Percentiles rank a stretch among this genome's conserved stretches.
Conservation (phyloP, 2,113 vertebrate genomes). For the Amblyornis subalaris region DNA sequence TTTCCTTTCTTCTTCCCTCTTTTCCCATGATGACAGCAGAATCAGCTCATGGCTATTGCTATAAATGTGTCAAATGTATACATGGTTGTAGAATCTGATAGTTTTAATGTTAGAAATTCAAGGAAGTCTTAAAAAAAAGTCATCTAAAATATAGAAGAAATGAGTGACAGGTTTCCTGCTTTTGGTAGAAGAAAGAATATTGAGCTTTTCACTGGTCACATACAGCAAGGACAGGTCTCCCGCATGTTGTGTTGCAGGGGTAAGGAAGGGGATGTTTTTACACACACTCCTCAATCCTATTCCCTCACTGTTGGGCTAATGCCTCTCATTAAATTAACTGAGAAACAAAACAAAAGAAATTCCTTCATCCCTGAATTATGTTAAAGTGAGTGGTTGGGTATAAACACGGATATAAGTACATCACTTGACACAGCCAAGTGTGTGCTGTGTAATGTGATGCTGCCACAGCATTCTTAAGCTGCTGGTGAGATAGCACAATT, state of each 20-base stretch:
- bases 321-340: background rate
- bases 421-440: background rate
- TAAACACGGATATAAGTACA: background rate
- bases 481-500: background rate
- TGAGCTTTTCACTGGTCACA: background rate
- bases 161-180: background rate
- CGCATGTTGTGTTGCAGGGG: background rate
- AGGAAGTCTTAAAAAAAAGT: background rate
- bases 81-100: background rate
- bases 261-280: background rate
- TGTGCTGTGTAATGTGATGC: background rate
- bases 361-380: background rate
- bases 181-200: background rate
- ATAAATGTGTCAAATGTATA: background rate
- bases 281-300: background rate
- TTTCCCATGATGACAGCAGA: background rate
- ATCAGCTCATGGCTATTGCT: background rate
- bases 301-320: background rate
- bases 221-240: background rate
- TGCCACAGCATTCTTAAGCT: background rate
- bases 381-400: background rate
- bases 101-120: background rate
- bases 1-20: constrained; percentile 5
- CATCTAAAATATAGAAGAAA: background rate
- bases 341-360: background rate